Percentiles rank a stretch among this genome's conserved stretches.
Evolutionary conservation across 2,113 vertebrate genomes (phyloP).

Genomic region (Peromyscus leucopus): DNA sequence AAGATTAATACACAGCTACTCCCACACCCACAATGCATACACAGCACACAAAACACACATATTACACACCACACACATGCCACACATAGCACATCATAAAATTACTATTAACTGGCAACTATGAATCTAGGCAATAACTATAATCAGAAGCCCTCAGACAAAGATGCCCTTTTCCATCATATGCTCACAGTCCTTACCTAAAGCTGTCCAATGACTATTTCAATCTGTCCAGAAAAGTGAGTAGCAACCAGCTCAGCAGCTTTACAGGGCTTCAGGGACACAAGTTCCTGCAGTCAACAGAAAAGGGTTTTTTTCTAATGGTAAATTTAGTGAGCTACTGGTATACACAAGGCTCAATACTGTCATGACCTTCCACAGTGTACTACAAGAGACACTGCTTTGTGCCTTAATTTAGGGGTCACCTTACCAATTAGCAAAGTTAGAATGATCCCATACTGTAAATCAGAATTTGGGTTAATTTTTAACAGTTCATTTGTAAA

Average conservation of each 20-base stretch:
- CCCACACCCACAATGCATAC: background rate
- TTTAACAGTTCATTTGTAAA: constrained; percentile 1
- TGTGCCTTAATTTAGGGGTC: constrained; percentile 24
- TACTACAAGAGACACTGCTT: background rate
- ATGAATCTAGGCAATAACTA: constrained; percentile 2
- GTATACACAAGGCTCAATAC: background rate
- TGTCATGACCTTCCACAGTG: background rate
- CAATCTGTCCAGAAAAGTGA: constrained; percentile 92
- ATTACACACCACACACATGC: too few relatives aligned
- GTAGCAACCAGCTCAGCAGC: constrained; percentile 94
- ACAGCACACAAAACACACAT: background rate
- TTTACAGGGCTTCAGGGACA: constrained; percentile 92
- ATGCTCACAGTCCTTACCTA: constrained; percentile 87
- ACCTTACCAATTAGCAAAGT: constrained; percentile 37
- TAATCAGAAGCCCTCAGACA: background rate
- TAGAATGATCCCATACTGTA: constrained; percentile 16
- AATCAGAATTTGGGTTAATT: background rate
- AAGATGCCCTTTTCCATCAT: background rate
- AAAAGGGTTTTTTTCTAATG: constrained; percentile 22
- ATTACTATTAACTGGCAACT: constrained; percentile 14
- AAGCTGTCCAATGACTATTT: constrained; percentile 90
- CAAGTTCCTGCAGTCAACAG: constrained; percentile 90
- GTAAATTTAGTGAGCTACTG: background rate
- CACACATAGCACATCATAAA: background rate
- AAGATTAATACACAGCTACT: constrained; percentile 12